Evolutionary conservation across 2,797 vertebrate species (phyloP).

Genomic region (Alectoris magna): DNA sequence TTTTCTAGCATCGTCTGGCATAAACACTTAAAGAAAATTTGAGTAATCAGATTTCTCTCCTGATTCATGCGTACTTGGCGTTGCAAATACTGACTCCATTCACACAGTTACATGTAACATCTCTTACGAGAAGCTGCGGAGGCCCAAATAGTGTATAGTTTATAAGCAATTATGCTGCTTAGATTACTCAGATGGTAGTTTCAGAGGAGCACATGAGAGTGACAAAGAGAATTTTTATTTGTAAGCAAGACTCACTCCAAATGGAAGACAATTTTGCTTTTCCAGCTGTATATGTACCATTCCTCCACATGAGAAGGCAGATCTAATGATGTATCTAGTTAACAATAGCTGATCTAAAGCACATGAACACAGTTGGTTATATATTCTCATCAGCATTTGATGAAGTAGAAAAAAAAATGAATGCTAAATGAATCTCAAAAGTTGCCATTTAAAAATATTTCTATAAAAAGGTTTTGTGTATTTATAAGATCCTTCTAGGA

Average conservation of each 20-base stretch:
- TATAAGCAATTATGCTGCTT: background rate
- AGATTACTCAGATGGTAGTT: background rate
- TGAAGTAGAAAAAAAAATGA: background rate
- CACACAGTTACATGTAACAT: background rate
- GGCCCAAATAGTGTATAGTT: background rate
- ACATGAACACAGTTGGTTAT: background rate
- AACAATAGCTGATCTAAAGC: background rate
- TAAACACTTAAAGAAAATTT: background rate
- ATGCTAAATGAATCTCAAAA: background rate
- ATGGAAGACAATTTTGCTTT: too few relatives aligned
- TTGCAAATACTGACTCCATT: background rate
- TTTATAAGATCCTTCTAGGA: background rate
- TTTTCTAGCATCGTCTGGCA: background rate
- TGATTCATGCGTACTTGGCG: background rate
- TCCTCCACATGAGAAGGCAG: background rate
- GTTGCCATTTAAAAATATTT: background rate
- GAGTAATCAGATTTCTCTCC: background rate
- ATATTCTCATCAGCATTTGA: background rate
- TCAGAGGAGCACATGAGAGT: background rate
- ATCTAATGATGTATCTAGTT: background rate
- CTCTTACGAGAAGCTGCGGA: background rate
- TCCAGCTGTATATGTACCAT: too few relatives aligned
- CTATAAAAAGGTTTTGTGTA: background rate
- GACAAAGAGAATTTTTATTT: background rate
- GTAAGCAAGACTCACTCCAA: background rate